phyloP scores from a whole-genome alignment of 2,797 vertebrate genomes.

The Halcyon leucocephala region DNA sequence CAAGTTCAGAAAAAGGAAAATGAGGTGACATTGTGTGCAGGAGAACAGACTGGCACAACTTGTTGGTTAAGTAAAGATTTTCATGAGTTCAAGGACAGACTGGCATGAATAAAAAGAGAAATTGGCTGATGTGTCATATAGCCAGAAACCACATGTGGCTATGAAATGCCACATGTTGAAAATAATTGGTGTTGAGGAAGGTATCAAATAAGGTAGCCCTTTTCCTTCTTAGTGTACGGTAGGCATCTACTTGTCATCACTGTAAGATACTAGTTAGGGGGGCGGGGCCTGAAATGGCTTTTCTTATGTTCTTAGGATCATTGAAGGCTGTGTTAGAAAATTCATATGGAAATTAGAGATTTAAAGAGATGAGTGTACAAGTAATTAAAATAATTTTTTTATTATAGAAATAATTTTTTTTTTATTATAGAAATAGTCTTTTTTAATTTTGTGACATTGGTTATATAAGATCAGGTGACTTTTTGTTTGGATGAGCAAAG shows the following conservation, averaged over 20 bases:
- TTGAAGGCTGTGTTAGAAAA: background rate
- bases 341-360: background rate
- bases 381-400: background rate
- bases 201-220: background rate
- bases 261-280: background rate
- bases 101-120: background rate
- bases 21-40: background rate
- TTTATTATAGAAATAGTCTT: background rate
- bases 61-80: background rate
- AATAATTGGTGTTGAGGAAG: background rate
- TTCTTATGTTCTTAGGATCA: background rate
- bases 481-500: background rate
- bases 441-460: background rate
- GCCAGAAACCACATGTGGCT: background rate
- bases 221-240: background rate
- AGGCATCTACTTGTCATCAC: background rate
- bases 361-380: background rate
- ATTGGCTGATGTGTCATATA: background rate
- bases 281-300: background rate
- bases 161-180: background rate
- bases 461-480: background rate
- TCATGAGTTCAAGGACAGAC: background rate
- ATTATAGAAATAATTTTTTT: background rate
- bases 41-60: background rate
- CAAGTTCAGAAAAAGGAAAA: background rate